These are phyloP conservation scores for Trichogramma pretiosum DNA, from an alignment of 1,140 invertebrate species.

Conservation along the genomic window DNA sequence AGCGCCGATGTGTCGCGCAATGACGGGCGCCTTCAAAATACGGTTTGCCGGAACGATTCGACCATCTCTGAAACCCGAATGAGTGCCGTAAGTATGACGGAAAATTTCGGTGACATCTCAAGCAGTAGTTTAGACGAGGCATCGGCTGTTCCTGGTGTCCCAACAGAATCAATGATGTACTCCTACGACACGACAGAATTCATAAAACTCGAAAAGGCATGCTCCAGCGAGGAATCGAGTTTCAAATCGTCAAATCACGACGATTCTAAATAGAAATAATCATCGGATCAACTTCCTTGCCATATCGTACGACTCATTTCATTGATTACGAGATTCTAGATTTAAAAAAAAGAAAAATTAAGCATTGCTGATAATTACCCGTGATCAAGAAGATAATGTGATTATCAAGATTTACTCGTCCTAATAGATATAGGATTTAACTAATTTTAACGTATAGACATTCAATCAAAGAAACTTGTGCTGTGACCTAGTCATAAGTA, in stretches of 20 bases:
- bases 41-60: too few species aligned
- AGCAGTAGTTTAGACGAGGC: neutral
- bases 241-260: too few species aligned
- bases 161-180: constrained; percentile 23
- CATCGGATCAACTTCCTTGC: too few species aligned
- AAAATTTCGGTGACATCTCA: constrained; percentile 1
- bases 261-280: too few species aligned
- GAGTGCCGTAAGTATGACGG: neutral
- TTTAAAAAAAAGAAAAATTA: neutral
- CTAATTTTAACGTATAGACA: too few species aligned
- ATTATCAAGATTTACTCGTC: too few species aligned
- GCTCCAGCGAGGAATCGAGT: neutral
- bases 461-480: too few species aligned
- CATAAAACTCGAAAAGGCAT: constrained; percentile 28
- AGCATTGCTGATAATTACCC: neutral
- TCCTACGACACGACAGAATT: constrained; percentile 36
- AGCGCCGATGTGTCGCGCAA: constrained; percentile 21
- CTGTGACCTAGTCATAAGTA: too few species aligned
- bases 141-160: constrained; percentile 1
- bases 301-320: too few species aligned
- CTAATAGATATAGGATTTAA: too few species aligned
- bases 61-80: neutral
- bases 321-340: too few species aligned
- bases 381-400: neutral
- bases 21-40: too few species aligned